Conservation (phyloP, 2,888 invertebrate genomes). For the Aleiodes alternator region DNA sequence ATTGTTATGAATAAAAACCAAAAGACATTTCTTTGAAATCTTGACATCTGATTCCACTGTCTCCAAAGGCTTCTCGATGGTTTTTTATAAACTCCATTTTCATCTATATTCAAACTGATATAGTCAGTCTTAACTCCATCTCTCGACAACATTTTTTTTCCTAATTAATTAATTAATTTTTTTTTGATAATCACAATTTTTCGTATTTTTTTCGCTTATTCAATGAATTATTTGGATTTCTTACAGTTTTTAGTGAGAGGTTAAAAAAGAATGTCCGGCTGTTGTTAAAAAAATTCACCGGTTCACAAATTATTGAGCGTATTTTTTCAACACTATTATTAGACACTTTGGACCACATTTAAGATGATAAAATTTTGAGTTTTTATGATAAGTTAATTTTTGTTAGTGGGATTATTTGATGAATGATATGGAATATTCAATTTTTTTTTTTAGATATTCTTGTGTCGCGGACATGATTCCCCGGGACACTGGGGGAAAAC, state of each 20-base stretch:
- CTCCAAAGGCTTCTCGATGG: slow-evolving; percentile 74
- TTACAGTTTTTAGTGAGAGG: neutral
- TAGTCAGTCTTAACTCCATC: slow-evolving; percentile 68
- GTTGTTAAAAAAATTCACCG: neutral
- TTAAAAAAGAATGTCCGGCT: slow-evolving; percentile 15
- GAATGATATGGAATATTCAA: no score
- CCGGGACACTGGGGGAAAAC: neutral
- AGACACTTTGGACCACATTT: slow-evolving; percentile 14
- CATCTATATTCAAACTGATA: slow-evolving; percentile 71
- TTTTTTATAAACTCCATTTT: slow-evolving; percentile 56
- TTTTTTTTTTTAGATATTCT: neutral
- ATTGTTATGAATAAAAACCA: slow-evolving; percentile 80
- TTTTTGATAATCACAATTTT: slow-evolving; percentile 60
- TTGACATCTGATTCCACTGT: slow-evolving; percentile 90
- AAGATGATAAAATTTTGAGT: neutral
- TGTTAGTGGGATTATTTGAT: neutral
- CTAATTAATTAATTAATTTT: no score
- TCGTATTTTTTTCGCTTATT: slow-evolving; percentile 53
- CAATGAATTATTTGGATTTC: neutral
- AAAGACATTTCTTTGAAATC: slow-evolving; percentile 87
- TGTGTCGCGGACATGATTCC: neutral
- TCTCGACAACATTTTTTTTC: slow-evolving; percentile 53
- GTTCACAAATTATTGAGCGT: neutral
- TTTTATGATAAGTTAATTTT: neutral
- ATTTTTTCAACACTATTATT: neutral